Percentiles rank a stretch among this genome's conserved stretches.
phyloP scores from a whole-genome alignment of 2,113 vertebrate species.

The Budorcas taxicolor region DNA sequence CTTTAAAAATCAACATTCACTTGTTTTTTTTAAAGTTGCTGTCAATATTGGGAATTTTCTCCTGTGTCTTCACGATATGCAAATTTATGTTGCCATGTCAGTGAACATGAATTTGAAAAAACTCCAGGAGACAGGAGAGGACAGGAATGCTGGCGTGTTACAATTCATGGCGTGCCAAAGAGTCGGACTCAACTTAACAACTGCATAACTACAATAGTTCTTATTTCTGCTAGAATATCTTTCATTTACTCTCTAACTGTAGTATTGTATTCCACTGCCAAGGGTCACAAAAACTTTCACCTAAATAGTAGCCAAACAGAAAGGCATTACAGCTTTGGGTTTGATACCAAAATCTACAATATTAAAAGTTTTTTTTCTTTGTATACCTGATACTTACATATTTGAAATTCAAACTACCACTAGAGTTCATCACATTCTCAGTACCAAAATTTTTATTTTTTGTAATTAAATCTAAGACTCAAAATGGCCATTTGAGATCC shows the following conservation, averaged over 20 bases:
- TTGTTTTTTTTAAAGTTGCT: background rate
- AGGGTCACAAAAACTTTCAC: background rate
- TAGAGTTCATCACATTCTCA: background rate
- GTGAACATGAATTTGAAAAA: background rate
- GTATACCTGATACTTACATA: background rate
- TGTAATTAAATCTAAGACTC: background rate
- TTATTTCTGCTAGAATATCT: background rate
- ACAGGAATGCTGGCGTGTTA: background rate
- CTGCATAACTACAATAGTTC: background rate
- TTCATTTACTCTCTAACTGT: background rate
- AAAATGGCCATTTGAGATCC: background rate
- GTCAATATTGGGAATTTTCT: background rate
- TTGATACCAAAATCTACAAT: background rate
- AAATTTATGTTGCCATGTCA: background rate
- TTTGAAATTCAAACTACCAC: background rate
- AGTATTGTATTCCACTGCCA: background rate
- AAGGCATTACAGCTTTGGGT: background rate
- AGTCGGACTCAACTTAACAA: accelerated
- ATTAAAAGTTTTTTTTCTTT: background rate
- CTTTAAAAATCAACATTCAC: background rate
- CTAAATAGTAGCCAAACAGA: background rate
- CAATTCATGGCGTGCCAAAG: background rate
- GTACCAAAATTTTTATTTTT: background rate
- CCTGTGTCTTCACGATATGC: background rate
- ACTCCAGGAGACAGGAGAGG: background rate